Percentiles rank a stretch among this genome's conserved stretches.
These are phyloP conservation scores for Charina bottae DNA, from an alignment of 2,113 vertebrate genomes.

Conservation along the genomic window DNA sequence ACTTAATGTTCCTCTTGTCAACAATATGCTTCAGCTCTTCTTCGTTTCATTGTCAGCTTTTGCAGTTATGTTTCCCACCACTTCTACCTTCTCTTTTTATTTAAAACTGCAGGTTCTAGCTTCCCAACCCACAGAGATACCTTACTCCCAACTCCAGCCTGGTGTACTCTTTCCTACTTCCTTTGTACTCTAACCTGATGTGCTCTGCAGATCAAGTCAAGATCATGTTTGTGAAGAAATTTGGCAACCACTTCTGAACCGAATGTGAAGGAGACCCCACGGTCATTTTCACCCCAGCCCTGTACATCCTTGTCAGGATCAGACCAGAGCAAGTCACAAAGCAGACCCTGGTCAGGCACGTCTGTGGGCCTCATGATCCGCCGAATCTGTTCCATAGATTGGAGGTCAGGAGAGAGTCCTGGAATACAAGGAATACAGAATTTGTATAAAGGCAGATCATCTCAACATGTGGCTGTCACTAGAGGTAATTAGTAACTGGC, in stretches of 20 bases:
- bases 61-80: no score
- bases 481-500: neutral
- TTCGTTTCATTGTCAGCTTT: neutral
- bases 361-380: slow-evolving; percentile 97
- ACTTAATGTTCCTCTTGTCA: neutral
- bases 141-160: accelerated
- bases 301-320: slow-evolving; percentile 97
- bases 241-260: slow-evolving; percentile 95
- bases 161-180: no score
- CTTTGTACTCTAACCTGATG: slow-evolving; percentile 83
- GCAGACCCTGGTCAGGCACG: slow-evolving; percentile 94
- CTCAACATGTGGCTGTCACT: neutral
- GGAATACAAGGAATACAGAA: accelerated
- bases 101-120: neutral
- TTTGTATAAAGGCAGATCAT: neutral
- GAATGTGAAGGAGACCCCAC: slow-evolving; percentile 94
- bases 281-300: slow-evolving; percentile 96
- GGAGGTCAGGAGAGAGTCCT: slow-evolving; percentile 93
- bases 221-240: slow-evolving; percentile 95
- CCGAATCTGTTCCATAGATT: slow-evolving; percentile 97
- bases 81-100: neutral
- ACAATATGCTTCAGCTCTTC: neutral
- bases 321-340: slow-evolving; percentile 95
- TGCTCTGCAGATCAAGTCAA: slow-evolving; percentile 96
- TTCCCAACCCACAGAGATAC: neutral